A percentile compares a stretch with the other conserved stretches of the same genome.
Conservation (phyloP, 2,888 invertebrate genomes). For the Sylvicola fuscatus region DNA sequence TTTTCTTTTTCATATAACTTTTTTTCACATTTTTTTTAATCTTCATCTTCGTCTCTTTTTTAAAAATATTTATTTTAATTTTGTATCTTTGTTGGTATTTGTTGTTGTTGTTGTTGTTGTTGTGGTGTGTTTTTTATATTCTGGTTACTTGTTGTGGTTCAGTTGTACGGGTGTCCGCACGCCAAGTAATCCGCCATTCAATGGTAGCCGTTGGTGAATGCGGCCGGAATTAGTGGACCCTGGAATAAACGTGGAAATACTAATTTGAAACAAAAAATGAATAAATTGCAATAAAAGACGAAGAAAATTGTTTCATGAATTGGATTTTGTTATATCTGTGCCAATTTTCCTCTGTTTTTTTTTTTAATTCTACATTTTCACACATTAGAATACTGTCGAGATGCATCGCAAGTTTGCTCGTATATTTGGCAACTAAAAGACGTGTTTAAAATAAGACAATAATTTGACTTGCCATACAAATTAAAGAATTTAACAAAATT, state of each 20-base stretch:
- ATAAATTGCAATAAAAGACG: not conserved
- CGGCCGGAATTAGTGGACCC: slow-evolving; percentile 95
- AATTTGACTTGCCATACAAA: no score
- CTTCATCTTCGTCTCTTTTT: no score
- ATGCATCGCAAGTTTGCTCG: no score
- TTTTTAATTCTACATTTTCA: no score
- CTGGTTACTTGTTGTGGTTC: slow-evolving; percentile 15
- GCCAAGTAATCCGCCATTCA: slow-evolving; percentile 32
- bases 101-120: slow-evolving; percentile 13
- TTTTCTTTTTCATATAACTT: no score
- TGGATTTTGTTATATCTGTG: no score
- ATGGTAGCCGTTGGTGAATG: slow-evolving; percentile 97
- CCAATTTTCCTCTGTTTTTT: no score
- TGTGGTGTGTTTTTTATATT: slow-evolving; percentile 11
- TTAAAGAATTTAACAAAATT: no score
- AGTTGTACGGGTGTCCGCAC: slow-evolving; percentile 12
- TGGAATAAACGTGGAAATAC: slow-evolving; percentile 33
- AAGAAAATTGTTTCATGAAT: no score
- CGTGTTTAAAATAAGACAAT: no score
- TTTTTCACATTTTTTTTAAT: slow-evolving; percentile 9
- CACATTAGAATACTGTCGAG: no score
- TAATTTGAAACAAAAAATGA: slow-evolving; percentile 1
- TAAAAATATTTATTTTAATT: slow-evolving; percentile 8
- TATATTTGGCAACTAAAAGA: no score
- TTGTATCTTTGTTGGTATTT: slow-evolving; percentile 9